These are phyloP conservation scores for Antheraea assamensis DNA, from an alignment of 2,888 invertebrate genomes.

Conservation along the genomic window DNA sequence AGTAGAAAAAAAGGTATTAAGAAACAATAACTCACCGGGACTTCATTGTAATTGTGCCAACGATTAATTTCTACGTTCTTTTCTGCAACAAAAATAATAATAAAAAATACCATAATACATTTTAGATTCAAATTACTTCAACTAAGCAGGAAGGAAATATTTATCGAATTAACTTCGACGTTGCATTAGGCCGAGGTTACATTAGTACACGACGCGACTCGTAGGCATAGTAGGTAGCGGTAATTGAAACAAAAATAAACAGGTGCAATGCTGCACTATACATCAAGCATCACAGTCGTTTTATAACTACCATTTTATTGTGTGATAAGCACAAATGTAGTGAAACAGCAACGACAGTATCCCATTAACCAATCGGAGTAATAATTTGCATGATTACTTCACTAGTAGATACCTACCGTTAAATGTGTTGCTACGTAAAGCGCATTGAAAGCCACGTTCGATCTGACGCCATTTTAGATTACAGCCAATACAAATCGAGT, in stretches of 20 bases:
- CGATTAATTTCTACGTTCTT: conserved; percentile 39
- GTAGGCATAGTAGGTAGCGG: no score
- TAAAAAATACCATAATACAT: conserved; percentile 16
- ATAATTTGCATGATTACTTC: background rate
- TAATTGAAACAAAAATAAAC: background rate
- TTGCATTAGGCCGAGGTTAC: background rate
- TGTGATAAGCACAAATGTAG: background rate
- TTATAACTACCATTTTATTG: background rate
- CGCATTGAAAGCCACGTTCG: background rate
- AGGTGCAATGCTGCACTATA: background rate
- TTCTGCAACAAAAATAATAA: conserved; percentile 58
- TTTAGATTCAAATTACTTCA: conserved; percentile 3
- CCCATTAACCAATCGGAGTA: background rate
- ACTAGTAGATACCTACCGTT: background rate
- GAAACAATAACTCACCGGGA: conserved; percentile 56
- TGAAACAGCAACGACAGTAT: background rate
- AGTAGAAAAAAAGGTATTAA: no score
- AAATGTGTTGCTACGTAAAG: background rate
- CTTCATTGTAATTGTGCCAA: conserved; percentile 53
- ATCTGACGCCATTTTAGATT: background rate
- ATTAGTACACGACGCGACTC: background rate
- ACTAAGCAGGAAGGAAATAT: conserved; percentile 3
- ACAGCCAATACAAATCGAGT: background rate
- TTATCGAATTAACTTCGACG: background rate
- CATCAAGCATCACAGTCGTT: background rate